Conservation (phyloP, 2,797 vertebrate species). For the Mormyrus proboscirostris region DNA sequence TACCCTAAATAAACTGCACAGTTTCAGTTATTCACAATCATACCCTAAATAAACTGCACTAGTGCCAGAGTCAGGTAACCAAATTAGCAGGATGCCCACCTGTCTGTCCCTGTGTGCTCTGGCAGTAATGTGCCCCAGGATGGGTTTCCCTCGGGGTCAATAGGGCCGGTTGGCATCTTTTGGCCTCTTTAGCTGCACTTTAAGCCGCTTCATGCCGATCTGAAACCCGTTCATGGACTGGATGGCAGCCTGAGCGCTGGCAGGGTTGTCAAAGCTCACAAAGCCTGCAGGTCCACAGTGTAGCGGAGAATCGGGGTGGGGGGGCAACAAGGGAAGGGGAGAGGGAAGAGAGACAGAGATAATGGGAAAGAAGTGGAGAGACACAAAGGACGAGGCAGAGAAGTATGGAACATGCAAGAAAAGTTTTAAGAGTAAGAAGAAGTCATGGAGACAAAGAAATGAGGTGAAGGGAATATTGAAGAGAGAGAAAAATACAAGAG, state of each 20-base stretch:
- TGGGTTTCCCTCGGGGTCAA: conserved; percentile 61
- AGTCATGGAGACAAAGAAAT: background rate
- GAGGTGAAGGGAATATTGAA: conserved; percentile 13
- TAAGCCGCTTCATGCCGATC: conserved; percentile 63
- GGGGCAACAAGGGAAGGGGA: background rate
- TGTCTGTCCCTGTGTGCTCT: conserved; percentile 6
- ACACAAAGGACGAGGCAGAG: conserved; percentile 14
- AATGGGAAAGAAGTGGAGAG: background rate
- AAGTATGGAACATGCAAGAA: background rate
- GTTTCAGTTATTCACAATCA: background rate
- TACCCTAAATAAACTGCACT: background rate
- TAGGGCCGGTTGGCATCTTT: conserved; percentile 98
- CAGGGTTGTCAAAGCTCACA: conserved; percentile 98
- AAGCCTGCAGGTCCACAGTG: conserved; percentile 70
- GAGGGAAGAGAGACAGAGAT: background rate
- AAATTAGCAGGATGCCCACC: background rate
- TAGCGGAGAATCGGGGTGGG: background rate
- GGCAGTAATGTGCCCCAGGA: background rate
- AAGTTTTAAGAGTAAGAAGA: background rate
- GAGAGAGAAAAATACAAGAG: background rate
- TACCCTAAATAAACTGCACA: background rate
- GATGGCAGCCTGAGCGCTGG: conserved; percentile 97
- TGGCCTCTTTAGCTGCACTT: conserved; percentile 98
- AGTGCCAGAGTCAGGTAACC: background rate
- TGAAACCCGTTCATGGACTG: conserved; percentile 97